Percentiles rank a stretch among this genome's conserved stretches.
Evolutionary conservation across 2,113 vertebrate genomes (phyloP).

Genomic region (Melanostigma gelatinosum): DNA sequence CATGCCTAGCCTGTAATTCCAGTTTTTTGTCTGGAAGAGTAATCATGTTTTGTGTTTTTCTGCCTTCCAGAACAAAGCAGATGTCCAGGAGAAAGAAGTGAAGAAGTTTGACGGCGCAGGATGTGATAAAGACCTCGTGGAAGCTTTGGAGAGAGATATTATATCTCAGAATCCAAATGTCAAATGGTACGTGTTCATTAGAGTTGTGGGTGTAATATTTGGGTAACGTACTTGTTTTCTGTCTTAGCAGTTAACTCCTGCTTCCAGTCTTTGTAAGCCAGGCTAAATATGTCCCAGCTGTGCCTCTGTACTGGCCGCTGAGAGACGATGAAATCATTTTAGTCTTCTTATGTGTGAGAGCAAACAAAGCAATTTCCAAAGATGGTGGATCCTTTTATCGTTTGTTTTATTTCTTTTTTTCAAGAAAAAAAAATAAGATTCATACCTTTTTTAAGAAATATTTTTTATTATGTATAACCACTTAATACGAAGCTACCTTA

Average conservation of each 20-base stretch:
- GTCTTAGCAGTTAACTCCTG: background rate
- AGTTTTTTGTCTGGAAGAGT: slow-evolving; percentile 33
- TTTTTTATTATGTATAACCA: background rate
- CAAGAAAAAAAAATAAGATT: background rate
- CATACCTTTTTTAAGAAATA: background rate
- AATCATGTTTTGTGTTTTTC: slow-evolving; percentile 1
- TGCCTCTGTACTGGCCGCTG: background rate
- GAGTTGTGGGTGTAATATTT: background rate
- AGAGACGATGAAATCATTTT: background rate
- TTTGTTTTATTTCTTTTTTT: background rate
- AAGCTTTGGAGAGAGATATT: slow-evolving; percentile 96
- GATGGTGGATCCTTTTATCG: background rate
- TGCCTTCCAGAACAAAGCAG: slow-evolving; percentile 87
- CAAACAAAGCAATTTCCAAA: background rate
- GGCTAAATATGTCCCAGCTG: background rate
- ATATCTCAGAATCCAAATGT: slow-evolving; percentile 98
- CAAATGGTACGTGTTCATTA: slow-evolving; percentile 87
- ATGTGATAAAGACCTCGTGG: slow-evolving; percentile 96
- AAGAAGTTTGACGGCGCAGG: slow-evolving; percentile 94
- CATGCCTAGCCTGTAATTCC: slow-evolving; percentile 39
- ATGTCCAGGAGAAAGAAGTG: slow-evolving; percentile 89
- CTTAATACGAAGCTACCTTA: background rate
- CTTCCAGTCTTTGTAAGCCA: background rate
- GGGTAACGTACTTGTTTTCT: background rate
- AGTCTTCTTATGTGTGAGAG: background rate